Percentiles rank a stretch among this genome's conserved stretches.
These are phyloP conservation scores for Cheumatopsyche charites DNA, from an alignment of 1,140 invertebrate species.

Conservation along the genomic window DNA sequence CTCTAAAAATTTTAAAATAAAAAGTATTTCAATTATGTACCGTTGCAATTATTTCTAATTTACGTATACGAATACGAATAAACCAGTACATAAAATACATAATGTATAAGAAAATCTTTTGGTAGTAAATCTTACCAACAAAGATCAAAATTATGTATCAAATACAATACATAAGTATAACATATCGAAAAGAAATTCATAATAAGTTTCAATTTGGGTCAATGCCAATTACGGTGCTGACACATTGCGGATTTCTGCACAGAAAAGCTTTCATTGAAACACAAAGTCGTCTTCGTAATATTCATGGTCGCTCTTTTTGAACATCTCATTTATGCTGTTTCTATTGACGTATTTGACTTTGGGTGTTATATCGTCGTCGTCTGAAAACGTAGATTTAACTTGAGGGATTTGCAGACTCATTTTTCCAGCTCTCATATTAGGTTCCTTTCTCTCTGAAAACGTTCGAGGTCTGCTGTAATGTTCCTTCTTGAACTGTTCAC, in stretches of 20 bases:
- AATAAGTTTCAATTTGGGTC: no score
- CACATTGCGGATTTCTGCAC: neutral
- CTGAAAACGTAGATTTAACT: conserved; percentile 21
- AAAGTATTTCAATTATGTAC: no score
- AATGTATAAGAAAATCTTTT: no score
- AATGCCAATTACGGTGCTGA: no score
- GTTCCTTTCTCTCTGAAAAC: neutral
- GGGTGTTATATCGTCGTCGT: conserved; percentile 45
- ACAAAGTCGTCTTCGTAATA: neutral
- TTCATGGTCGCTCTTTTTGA: conserved; percentile 27
- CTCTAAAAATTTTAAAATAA: no score
- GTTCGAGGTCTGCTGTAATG: conserved; percentile 36
- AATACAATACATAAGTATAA: neutral
- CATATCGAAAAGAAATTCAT: neutral
- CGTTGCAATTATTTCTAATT: no score
- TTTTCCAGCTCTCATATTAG: neutral
- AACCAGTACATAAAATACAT: no score
- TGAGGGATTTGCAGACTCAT: conserved; percentile 39
- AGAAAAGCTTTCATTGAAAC: neutral
- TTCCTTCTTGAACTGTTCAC: conserved; percentile 44
- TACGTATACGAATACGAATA: no score
- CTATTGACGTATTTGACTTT: conserved; percentile 42
- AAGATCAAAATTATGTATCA: no score
- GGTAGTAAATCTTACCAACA: no score
- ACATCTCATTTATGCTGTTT: conserved; percentile 37